These are phyloP conservation scores for Sylvia borin DNA, from an alignment of 2,797 vertebrate species.

Conservation along the genomic window DNA sequence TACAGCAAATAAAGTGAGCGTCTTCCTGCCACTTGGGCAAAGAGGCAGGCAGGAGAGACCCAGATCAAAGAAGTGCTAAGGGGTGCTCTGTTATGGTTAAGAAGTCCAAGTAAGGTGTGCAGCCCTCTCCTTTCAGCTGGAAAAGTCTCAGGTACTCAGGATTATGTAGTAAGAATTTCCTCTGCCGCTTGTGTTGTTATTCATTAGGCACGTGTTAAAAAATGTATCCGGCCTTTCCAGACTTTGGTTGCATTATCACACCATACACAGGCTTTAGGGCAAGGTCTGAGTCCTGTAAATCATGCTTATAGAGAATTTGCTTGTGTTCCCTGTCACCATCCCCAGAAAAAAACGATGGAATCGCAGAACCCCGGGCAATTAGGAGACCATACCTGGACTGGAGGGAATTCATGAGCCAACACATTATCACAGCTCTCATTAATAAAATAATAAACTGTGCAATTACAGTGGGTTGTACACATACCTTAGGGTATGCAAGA, in stretches of 20 bases:
- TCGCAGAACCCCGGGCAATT: neutral
- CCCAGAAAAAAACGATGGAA: neutral
- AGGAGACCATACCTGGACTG: slow-evolving; percentile 4
- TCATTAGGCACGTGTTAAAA: neutral
- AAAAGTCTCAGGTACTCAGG: neutral
- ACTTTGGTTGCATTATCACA: neutral
- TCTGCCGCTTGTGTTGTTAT: neutral
- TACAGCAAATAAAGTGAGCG: neutral
- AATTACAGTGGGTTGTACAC: slow-evolving; percentile 43
- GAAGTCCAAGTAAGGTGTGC: slow-evolving; percentile 3
- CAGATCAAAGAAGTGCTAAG: slow-evolving; percentile 2
- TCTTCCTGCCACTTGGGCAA: neutral
- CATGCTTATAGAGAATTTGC: neutral
- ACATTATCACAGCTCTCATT: slow-evolving; percentile 54
- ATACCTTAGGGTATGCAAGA: slow-evolving; percentile 59
- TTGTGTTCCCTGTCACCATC: neutral
- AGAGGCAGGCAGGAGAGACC: neutral
- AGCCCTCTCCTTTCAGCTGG: slow-evolving; percentile 9
- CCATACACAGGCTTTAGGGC: neutral
- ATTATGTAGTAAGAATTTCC: slow-evolving; percentile 4
- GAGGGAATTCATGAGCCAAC: slow-evolving; percentile 28
- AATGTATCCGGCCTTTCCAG: neutral
- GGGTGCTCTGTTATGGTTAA: neutral
- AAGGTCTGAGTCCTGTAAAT: neutral
- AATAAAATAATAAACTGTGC: slow-evolving; percentile 56